Evolutionary conservation across 2,797 vertebrate genomes (phyloP).

Genomic region (Denticeps clupeoides): DNA sequence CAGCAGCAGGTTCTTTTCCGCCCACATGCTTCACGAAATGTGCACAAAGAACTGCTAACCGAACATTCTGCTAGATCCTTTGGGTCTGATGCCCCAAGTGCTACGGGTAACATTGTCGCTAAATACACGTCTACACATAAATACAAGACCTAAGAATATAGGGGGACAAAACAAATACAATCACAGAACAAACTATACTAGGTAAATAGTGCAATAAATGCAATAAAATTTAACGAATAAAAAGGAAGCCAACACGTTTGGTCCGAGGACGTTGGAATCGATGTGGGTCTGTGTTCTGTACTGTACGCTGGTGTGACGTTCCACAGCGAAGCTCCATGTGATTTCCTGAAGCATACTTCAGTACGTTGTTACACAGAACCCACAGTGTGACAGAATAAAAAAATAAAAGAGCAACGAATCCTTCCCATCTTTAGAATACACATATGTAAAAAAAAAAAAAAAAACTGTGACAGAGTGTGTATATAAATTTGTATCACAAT

Average conservation of each 20-base stretch:
- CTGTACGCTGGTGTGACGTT: no score
- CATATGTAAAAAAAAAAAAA: neutral
- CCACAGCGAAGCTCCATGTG: no score
- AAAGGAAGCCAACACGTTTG: slow-evolving; percentile 39
- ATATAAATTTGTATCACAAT: slow-evolving; percentile 19
- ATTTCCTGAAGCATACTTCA: no score
- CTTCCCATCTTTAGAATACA: no score
- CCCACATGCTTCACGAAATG: no score
- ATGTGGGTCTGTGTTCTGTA: slow-evolving; percentile 1
- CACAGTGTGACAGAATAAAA: no score
- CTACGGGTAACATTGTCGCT: slow-evolving; percentile 38
- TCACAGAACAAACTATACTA: slow-evolving; percentile 16
- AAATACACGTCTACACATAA: slow-evolving; percentile 35
- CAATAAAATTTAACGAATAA: slow-evolving; percentile 17
- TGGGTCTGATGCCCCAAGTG: slow-evolving; percentile 32
- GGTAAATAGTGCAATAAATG: slow-evolving; percentile 54
- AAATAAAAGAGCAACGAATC: no score
- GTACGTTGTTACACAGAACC: no score
- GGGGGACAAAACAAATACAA: slow-evolving; percentile 6
- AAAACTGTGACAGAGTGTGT: slow-evolving; percentile 7
- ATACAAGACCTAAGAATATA: slow-evolving; percentile 29
- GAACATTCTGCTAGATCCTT: neutral
- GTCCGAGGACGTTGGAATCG: slow-evolving; percentile 30
- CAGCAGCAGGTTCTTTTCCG: no score
- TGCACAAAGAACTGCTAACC: neutral